Conservation (phyloP, 2,797 vertebrate species). For the Australoheros facetus region DNA sequence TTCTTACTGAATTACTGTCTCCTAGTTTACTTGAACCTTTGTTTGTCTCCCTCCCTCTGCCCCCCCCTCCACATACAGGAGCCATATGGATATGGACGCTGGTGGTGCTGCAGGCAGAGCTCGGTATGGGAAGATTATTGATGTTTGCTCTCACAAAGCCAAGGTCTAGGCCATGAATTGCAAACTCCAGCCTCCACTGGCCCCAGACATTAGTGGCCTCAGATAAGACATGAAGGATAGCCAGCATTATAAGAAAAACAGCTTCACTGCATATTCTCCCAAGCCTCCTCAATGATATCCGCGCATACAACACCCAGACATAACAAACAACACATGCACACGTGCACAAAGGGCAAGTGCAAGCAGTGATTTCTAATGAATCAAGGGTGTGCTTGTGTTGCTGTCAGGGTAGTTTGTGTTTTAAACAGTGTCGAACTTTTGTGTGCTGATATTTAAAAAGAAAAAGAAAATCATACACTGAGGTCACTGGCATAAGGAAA, state of each 20-base stretch:
- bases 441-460: conserved; percentile 21
- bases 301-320: conserved; percentile 18
- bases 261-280: conserved; percentile 55
- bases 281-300: conserved; percentile 25
- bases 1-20: conserved; percentile 46
- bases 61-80: conserved; percentile 70
- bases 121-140: conserved; percentile 82
- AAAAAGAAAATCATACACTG: not conserved
- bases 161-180: conserved; percentile 86
- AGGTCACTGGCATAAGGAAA: not conserved
- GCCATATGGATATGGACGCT: conserved; percentile 76
- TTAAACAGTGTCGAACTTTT: not conserved
- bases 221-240: conserved; percentile 86
- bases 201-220: conserved; percentile 84
- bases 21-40: conserved; percentile 44
- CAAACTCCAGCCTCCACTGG: conserved; percentile 80
- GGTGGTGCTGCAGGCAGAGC: conserved; percentile 46
- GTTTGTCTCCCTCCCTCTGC: conserved; percentile 4
- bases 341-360: not conserved
- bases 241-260: conserved; percentile 79
- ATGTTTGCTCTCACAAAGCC: conserved; percentile 86
- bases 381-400: not conserved
- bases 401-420: not conserved
- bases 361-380: conserved; percentile 1
- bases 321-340: not conserved